phyloP scores from a whole-genome alignment of 2,888 invertebrate genomes.

The Dyspetes luteomarginatus region DNA sequence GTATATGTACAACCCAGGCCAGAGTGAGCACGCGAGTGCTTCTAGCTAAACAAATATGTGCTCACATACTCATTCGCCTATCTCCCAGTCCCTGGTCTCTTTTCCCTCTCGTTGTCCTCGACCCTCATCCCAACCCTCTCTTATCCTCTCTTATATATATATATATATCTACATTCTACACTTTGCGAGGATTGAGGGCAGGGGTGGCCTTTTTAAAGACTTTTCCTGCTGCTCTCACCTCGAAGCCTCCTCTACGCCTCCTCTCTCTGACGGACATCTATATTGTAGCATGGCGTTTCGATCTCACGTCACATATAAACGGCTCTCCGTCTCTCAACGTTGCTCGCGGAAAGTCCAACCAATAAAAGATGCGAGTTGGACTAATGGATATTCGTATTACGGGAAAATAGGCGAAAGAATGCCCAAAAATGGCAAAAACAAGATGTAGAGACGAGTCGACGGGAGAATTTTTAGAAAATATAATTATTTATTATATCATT shows the following conservation, averaged over 20 bases:
- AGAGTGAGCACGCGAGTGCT: conserved; percentile 78
- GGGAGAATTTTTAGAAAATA: no score
- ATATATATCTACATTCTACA: conserved; percentile 38
- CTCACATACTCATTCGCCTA: conserved; percentile 83
- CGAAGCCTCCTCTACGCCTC: conserved; percentile 47
- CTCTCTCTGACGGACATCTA: conserved; percentile 60
- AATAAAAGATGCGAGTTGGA: no score
- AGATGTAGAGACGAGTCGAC: no score
- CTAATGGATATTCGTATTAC: no score
- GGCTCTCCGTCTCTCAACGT: no score
- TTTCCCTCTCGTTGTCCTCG: conserved; percentile 40
- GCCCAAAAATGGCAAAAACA: no score
- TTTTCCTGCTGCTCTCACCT: conserved; percentile 76
- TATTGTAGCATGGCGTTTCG: no score
- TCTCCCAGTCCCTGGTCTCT: conserved; percentile 73
- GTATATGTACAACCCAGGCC: conserved; percentile 62
- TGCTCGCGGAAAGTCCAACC: no score
- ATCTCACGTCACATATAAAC: no score
- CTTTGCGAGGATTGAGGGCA: conserved; percentile 60
- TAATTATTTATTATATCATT: no score
- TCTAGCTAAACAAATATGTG: conserved; percentile 83
- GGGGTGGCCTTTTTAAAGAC: conserved; percentile 79
- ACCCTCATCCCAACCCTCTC: conserved; percentile 24
- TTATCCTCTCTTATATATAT: conserved; percentile 39
- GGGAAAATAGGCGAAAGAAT: no score